Percentiles rank a stretch among this genome's conserved stretches.
phyloP scores from a whole-genome alignment of 37 sponge, comb jelly and placozoan species.

The Geodia barretti region DNA sequence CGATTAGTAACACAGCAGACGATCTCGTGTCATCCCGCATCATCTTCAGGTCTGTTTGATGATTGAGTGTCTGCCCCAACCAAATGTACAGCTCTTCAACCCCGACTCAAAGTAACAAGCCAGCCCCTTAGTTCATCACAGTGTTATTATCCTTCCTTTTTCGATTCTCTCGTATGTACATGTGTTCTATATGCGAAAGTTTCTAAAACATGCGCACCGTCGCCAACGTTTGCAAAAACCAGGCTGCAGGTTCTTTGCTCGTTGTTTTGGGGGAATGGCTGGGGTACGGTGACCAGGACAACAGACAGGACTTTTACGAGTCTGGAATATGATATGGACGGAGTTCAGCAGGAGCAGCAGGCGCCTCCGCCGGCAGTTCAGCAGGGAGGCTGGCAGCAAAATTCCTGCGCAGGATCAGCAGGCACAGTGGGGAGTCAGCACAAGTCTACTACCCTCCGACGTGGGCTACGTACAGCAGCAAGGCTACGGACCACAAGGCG shows the following conservation, averaged over 20 bases:
- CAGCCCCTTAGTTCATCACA: not conserved
- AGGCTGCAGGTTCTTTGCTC: no score
- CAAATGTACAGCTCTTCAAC: slow-evolving; percentile 42
- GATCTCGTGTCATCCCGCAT: slow-evolving; percentile 37
- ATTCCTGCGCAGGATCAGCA: not conserved
- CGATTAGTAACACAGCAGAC: no score
- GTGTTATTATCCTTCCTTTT: not conserved
- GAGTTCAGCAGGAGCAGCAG: not conserved
- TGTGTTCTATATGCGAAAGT: not conserved
- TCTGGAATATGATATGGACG: slow-evolving; percentile 25
- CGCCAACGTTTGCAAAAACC: no score
- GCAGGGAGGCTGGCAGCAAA: not conserved
- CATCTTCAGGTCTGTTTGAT: no score
- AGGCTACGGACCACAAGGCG: not conserved
- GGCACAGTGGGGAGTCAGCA: not conserved
- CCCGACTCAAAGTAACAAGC: slow-evolving; percentile 69
- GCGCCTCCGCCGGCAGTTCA: not conserved
- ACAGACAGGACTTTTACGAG: slow-evolving; percentile 31
- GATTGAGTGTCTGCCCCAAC: slow-evolving; percentile 71
- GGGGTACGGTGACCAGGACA: not conserved
- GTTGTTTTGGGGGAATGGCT: slow-evolving; percentile 15
- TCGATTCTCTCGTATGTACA: not conserved
- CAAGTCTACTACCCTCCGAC: no score
- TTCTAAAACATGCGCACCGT: not conserved
- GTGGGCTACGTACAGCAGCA: no score